Evolutionary conservation across 2,888 invertebrate species (phyloP).

Genomic region (Euzophera pinguis): DNA sequence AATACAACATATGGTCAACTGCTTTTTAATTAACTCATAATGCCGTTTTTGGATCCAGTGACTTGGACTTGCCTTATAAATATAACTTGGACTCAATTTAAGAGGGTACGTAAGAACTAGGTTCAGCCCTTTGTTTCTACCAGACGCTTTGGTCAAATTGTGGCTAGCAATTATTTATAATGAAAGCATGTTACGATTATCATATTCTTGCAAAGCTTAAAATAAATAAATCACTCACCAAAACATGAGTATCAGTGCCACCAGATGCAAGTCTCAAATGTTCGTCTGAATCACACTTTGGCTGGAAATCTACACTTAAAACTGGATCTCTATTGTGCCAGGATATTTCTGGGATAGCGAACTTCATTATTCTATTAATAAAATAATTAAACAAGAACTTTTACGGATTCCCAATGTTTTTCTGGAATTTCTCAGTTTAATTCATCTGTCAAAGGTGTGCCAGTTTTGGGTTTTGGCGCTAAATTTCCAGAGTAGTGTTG

Average conservation of each 20-base stretch:
- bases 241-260: constrained; percentile 93
- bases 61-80: no score
- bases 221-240: constrained; percentile 79
- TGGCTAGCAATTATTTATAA: no score
- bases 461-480: no score
- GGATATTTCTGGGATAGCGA: constrained; percentile 97
- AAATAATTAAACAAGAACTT: not conserved
- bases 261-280: constrained; percentile 92
- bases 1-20: no score
- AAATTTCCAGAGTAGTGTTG: not conserved
- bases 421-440: constrained; percentile 26
- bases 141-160: no score
- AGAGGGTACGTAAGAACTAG: no score
- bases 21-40: no score
- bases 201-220: not conserved
- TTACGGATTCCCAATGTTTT: not conserved
- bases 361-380: constrained; percentile 85
- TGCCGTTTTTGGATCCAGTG: no score
- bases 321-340: constrained; percentile 99
- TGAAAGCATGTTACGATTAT: no score
- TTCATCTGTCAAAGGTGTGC: no score
- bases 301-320: constrained; percentile 92
- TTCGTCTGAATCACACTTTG: constrained; percentile 70
- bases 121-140: no score
- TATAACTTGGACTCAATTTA: no score